phyloP scores from a whole-genome alignment of 1,140 invertebrate genomes.

The Lineus longissimus region DNA sequence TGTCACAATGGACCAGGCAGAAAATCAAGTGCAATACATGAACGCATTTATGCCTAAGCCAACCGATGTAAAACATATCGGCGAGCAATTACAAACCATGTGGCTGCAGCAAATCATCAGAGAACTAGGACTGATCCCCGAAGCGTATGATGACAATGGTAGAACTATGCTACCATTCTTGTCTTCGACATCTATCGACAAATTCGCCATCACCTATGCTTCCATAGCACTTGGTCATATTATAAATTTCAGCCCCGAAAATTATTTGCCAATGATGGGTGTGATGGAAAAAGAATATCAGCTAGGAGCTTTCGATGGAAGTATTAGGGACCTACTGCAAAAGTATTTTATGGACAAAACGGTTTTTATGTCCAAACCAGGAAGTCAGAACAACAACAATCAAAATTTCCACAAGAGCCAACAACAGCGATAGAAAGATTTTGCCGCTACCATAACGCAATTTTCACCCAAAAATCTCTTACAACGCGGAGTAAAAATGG shows the following conservation, averaged over 20 bases:
- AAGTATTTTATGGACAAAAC: slow-evolving; percentile 3
- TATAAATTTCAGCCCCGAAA: slow-evolving; percentile 5
- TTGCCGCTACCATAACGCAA: not conserved
- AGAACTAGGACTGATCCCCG: not conserved
- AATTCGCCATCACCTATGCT: slow-evolving; percentile 4
- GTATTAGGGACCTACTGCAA: not conserved
- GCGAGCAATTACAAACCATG: slow-evolving; percentile 5
- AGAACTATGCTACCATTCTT: slow-evolving; percentile 2
- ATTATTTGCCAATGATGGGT: slow-evolving; percentile 1
- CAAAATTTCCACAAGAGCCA: not conserved
- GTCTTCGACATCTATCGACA: slow-evolving; percentile 6
- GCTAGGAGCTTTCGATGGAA: not conserved
- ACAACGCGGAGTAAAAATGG: too few species aligned
- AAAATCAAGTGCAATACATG: slow-evolving; percentile 6
- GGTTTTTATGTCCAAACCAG: not conserved
- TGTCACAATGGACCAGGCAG: slow-evolving; percentile 6
- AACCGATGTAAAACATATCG: slow-evolving; percentile 4
- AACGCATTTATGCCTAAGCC: slow-evolving; percentile 6
- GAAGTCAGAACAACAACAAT: too few species aligned
- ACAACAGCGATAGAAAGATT: not conserved
- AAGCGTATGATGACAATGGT: slow-evolving; percentile 3
- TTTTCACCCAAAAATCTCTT: not conserved
- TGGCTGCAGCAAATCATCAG: slow-evolving; percentile 5
- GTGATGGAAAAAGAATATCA: slow-evolving; percentile 6
- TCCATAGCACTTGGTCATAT: slow-evolving; percentile 2